Percentiles rank a stretch among this genome's conserved stretches.
Conservation (phyloP, 2,888 invertebrate species). For the Ctena decussata region DNA sequence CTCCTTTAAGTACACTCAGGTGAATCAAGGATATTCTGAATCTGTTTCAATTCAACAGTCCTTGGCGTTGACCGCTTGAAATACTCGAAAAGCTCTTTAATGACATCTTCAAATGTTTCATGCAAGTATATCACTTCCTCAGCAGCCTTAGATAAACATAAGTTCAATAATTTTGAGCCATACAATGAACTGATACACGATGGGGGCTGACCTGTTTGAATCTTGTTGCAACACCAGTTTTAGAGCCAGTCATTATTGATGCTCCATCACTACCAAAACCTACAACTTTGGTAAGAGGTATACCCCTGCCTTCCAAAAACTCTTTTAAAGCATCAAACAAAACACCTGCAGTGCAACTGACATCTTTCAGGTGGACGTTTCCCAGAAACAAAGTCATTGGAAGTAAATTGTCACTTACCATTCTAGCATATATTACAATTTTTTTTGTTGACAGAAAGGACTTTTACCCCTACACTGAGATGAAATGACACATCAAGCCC, state of each 20-base stretch:
- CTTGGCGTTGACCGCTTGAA: constrained; percentile 5
- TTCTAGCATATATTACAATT: too few species aligned
- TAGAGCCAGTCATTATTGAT: constrained; percentile 14
- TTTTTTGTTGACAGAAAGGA: too few species aligned
- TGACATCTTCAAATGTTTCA: constrained; percentile 15
- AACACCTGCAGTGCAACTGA: constrained; percentile 18
- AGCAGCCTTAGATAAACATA: constrained; percentile 19
- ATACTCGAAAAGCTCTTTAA: constrained; percentile 13
- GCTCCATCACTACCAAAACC: constrained; percentile 32
- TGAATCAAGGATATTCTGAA: constrained; percentile 14
- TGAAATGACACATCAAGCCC: too few species aligned
- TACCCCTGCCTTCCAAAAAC: neutral
- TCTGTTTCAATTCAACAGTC: constrained; percentile 15
- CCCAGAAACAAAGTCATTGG: constrained; percentile 14
- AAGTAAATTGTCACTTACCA: too few species aligned
- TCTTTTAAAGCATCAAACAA: neutral
- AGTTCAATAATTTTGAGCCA: constrained; percentile 28
- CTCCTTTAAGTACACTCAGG: constrained; percentile 21
- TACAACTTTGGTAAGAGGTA: neutral
- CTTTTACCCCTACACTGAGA: too few species aligned
- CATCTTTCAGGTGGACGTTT: constrained; percentile 12
- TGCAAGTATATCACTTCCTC: constrained; percentile 15
- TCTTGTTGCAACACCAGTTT: constrained; percentile 26
- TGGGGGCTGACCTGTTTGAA: constrained; percentile 11
- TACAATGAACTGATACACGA: constrained; percentile 18